Evolutionary conservation across 2,113 vertebrate species (phyloP).

Genomic region (Lethenteron camtschaticum): DNA sequence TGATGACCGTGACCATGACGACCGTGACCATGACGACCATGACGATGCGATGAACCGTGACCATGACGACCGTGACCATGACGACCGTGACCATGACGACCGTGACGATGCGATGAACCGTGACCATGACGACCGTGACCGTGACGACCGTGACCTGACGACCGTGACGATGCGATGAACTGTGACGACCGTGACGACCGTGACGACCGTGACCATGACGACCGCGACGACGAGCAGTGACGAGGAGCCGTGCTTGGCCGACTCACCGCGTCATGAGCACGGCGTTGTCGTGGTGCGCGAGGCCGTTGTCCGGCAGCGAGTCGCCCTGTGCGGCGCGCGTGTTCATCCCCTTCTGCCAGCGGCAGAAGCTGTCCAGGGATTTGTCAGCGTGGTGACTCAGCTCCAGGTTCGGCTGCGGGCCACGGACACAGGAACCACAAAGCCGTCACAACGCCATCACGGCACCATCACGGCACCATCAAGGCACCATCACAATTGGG

Average conservation of each 20-base stretch:
- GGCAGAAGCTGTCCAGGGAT: constrained; percentile 95
- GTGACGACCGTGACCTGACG: no score
- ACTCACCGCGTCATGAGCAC: constrained; percentile 84
- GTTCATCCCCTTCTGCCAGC: constrained; percentile 94
- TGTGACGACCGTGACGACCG: background rate
- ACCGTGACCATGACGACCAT: no score
- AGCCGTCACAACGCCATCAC: no score
- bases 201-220: background rate
- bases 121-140: no score
- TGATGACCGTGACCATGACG: no score
- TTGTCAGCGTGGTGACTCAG: constrained; percentile 89
- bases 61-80: background rate
- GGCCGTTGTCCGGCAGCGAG: constrained; percentile 76
- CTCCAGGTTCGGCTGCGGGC: constrained; percentile 59
- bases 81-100: background rate
- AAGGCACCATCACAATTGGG: no score
- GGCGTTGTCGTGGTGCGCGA: constrained; percentile 80
- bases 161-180: background rate
- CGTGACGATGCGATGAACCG: background rate
- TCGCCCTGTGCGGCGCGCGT: constrained; percentile 68
- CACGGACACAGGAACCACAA: no score
- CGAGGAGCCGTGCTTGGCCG: background rate
- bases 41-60: no score
- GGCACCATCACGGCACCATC: no score
- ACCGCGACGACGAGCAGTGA: background rate